Evolutionary conservation across 2,113 vertebrate genomes (phyloP).

Genomic region (Microtus montanus): DNA sequence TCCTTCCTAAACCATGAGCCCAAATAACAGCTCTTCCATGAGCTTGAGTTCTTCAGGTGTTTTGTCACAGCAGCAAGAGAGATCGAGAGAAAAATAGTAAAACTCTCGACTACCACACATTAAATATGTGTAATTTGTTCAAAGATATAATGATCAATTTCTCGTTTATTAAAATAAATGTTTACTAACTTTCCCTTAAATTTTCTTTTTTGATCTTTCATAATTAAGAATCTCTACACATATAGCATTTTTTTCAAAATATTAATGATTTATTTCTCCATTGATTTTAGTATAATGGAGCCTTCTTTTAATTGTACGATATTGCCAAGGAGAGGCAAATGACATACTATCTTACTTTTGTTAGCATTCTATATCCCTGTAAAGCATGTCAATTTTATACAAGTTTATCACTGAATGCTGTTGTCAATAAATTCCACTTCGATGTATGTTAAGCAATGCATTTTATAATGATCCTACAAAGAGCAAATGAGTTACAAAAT

Average conservation of each 20-base stretch:
- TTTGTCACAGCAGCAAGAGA: neutral
- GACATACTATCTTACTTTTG: neutral
- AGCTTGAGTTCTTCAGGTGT: too few relatives aligned
- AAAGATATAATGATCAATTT: neutral
- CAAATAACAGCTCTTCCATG: neutral
- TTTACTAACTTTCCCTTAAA: neutral
- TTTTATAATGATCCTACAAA: slow-evolving; percentile 46
- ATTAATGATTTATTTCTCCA: neutral
- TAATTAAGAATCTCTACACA: neutral
- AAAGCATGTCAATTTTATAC: neutral
- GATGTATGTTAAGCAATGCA: neutral
- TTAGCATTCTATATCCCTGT: neutral
- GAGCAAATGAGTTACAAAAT: slow-evolving; percentile 11
- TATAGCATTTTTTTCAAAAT: neutral
- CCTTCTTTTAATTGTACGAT: neutral
- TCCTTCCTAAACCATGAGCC: neutral
- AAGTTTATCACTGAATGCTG: slow-evolving; percentile 9
- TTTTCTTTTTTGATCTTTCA: neutral
- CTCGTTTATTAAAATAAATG: neutral
- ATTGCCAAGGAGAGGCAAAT: neutral
- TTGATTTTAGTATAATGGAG: neutral
- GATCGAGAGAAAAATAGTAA: neutral
- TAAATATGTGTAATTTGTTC: neutral
- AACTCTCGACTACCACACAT: neutral
- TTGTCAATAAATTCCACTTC: neutral